Evolutionary conservation across 2,113 vertebrate species (phyloP), one percentile per base, ranked within the genome.

Genomic region (Pelobates fuscus): DNA sequence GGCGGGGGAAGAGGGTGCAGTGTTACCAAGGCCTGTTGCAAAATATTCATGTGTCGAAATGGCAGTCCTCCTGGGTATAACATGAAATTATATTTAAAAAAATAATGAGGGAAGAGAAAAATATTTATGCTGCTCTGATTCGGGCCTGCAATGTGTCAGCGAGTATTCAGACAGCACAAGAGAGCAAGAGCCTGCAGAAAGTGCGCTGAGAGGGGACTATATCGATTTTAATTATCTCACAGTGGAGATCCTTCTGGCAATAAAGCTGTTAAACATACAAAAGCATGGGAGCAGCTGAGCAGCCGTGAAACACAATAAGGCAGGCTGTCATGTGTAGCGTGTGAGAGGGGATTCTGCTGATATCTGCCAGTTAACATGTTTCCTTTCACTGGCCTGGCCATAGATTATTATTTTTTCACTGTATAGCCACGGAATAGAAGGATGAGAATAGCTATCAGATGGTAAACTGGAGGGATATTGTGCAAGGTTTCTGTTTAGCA

Each of bases 211-310:
- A 49, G 44, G 44, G 44, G 44, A 49, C 44, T 15, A 4, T 49
- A 49, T 49, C 44, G 44, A 49, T 49, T 49, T 49, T 49, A 49
- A 49, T 49, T 2, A 49, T 17, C 44, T 49, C 44, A 49, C 44
- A 49, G 44, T 18, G 44, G 44, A 49, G 44, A 14, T 17, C 44
- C 44, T 49, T 49, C 44, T 49, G 44, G 44, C 44, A 49, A 49
- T 49, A 49, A 49, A 49, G 44, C 44, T 49, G 44, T 49, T 49
- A 49, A 49, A 49, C 44, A 49, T 49, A 49, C 44, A 49, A 49
- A 49, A 49, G 44, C 44, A 49, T 49, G 2, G 17, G 44, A 49
- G 44, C 12, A 49, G 44, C 17, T 49, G 17, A 49, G 17, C 12
- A 49, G 44, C 44, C 44, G 17, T 49, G 44, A 49, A 49, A 49